Evolutionary conservation across 37 sponge, comb jelly and placozoan species (phyloP), one percentile per base, ranked within the genome.

Genomic region (Beroe ovata): DNA sequence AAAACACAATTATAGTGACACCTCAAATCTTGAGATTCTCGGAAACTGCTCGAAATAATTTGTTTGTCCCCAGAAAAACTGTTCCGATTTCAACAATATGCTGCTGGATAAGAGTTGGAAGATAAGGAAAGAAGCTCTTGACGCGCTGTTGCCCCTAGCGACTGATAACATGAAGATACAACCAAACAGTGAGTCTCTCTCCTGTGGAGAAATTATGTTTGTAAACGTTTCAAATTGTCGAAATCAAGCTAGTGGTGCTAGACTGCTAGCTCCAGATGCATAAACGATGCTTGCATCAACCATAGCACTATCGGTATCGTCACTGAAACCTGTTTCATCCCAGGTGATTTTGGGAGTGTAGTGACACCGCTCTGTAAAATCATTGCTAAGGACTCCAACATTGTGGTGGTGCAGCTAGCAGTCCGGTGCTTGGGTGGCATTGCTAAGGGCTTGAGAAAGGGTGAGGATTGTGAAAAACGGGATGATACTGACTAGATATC

Each of bases 331-430:
- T n/a, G n/a, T n/a, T n/a, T n/a, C n/a, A n/a, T 19, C 54, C 19
- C 84, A 77, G 84, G 21, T 41, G 84, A 77, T 39, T 77, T 77
- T 20, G 84, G 84, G 6, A 35, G 38, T 21, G n/a, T 77, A 26
- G 84, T 77, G 26, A 42, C 84, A 21, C 89, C 84, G 0, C 84
- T 77, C 23, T 19, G 54, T 25, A 77, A 95, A 94, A 90, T 96
- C 36, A 95, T 96, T 37, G 84, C 92, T 16, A 96, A 96, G 89
- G 97, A 96, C 92, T 92, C 91, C 38, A 96, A 96, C 91, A 94
- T 96, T 89, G 64, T 92, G 88, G 91, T 94, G 40, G 97, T 96
- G 29, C 91, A 91, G 21, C 60, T 94, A 23, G 97, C 97, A 40
- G 97, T 91, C 3, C 93, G 94, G 69, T 60, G 94, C 29, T 91